Conservation (phyloP, 2,888 invertebrate genomes). For the Aethes cnicana region DNA sequence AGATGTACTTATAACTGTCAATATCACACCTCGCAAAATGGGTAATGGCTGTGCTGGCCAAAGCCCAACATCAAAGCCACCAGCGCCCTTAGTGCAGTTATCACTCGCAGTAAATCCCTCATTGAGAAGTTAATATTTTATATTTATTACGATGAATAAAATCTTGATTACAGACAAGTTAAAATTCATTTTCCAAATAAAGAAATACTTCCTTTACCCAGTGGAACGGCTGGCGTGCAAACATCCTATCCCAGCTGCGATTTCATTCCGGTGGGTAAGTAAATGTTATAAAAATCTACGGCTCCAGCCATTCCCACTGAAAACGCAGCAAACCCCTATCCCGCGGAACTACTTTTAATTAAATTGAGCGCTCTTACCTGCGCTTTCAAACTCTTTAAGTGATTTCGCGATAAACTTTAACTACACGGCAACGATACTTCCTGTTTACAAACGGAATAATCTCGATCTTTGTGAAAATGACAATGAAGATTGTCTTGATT, state of each 20-base stretch:
- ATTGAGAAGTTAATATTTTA: too few species aligned
- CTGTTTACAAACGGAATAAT: conserved; percentile 12
- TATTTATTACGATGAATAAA: too few species aligned
- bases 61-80: too few species aligned
- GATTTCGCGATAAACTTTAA: conserved; percentile 63
- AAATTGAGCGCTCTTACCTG: conserved; percentile 59
- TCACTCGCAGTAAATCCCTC: too few species aligned
- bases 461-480: neutral
- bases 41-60: too few species aligned
- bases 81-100: too few species aligned
- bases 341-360: conserved; percentile 59
- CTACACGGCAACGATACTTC: conserved; percentile 46
- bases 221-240: conserved; percentile 22
- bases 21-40: too few species aligned
- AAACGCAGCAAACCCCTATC: conserved; percentile 26
- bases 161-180: too few species aligned
- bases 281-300: conserved; percentile 31
- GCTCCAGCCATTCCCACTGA: conserved; percentile 12
- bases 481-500: neutral
- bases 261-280: conserved; percentile 29
- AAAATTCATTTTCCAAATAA: too few species aligned
- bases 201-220: conserved; percentile 21
- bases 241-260: conserved; percentile 21
- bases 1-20: too few species aligned
- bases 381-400: conserved; percentile 59